Evolutionary conservation across 2,113 vertebrate species (phyloP), one percentile per base, ranked within the genome.

Genomic region (Aythya baeri): DNA sequence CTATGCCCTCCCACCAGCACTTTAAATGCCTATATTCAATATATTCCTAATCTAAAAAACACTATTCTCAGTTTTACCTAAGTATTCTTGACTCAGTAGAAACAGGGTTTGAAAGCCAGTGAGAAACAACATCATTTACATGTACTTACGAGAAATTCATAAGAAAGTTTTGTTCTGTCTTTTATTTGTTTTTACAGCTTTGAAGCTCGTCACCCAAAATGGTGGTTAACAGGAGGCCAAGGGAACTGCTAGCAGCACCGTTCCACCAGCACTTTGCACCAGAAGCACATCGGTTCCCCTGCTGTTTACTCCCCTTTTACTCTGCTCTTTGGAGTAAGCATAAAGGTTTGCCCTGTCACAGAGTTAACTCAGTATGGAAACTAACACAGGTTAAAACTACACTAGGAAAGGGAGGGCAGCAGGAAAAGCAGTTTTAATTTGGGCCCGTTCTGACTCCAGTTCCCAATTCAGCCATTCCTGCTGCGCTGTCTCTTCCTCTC

Each of bases 281-380:
- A 38, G 32, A 91, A 91, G 78, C 38, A 77, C 70, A 54, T 29
- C 36, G 29, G 43, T 44, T 59, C 10, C 12, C 46, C 32, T 38
- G 26, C 32, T 93, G 62, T 75, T 89, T 72, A 75, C 55, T 89
- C 57, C 63, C 46, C 34, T 38, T 43, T 92, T 71, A n/a, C 25
- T 72, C 70, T 36, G 31, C 50, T 80, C 44, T 46, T 67, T 87
- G 18, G 50, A 91, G 66, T 92, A 84, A 91, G 78, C 66, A 82
- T 49, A 88, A 95, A 94, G 31, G 41, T 50, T 78, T 89, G 86
- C 61, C 52, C 84, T 87, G 61, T 31, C 70, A 86, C 86, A 74
- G 22, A 66, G 86, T 34, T 46, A 78, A 38, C 83, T 77, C 61
- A 20, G 25, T 15, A 46, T 62, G 46, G 52, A 93, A 92, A 78